Evolutionary conservation across 2,888 invertebrate species (phyloP).

Genomic region (Koerneria pararmatus): DNA sequence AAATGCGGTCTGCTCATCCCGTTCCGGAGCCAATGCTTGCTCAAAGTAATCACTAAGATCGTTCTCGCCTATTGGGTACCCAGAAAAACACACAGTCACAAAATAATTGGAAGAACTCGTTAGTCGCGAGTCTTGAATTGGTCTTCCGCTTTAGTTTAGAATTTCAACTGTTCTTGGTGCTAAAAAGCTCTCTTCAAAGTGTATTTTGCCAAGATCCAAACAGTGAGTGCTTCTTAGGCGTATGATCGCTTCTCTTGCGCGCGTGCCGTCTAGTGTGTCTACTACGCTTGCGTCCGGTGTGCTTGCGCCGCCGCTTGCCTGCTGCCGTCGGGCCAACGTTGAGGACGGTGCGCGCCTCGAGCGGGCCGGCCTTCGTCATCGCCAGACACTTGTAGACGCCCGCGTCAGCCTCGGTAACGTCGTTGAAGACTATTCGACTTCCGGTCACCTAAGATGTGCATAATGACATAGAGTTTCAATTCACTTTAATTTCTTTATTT

Average conservation of each 20-base stretch:
- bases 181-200: too few species aligned
- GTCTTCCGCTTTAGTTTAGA: too few species aligned
- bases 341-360: conserved; percentile 50
- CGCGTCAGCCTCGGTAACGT: conserved; percentile 68
- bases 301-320: conserved; percentile 56
- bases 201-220: conserved; percentile 17
- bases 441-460: conserved; percentile 62
- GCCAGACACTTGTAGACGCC: conserved; percentile 73
- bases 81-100: too few species aligned
- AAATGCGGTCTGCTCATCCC: too few species aligned
- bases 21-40: too few species aligned
- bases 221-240: conserved; percentile 11
- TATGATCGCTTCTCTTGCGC: background rate
- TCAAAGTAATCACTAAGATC: too few species aligned
- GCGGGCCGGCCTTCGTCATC: conserved; percentile 61
- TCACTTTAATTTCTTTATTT: too few species aligned
- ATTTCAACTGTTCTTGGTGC: too few species aligned
- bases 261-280: conserved; percentile 20
- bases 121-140: too few species aligned
- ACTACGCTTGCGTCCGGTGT: conserved; percentile 3
- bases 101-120: too few species aligned
- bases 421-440: conserved; percentile 67
- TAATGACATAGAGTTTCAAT: conserved; percentile 8
- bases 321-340: conserved; percentile 54
- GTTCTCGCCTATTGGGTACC: too few species aligned